A percentile compares a stretch with the other conserved stretches of the same genome.
These are phyloP conservation scores for Crotophaga sulcirostris DNA, from an alignment of 2,113 vertebrate species.

Conservation along the genomic window DNA sequence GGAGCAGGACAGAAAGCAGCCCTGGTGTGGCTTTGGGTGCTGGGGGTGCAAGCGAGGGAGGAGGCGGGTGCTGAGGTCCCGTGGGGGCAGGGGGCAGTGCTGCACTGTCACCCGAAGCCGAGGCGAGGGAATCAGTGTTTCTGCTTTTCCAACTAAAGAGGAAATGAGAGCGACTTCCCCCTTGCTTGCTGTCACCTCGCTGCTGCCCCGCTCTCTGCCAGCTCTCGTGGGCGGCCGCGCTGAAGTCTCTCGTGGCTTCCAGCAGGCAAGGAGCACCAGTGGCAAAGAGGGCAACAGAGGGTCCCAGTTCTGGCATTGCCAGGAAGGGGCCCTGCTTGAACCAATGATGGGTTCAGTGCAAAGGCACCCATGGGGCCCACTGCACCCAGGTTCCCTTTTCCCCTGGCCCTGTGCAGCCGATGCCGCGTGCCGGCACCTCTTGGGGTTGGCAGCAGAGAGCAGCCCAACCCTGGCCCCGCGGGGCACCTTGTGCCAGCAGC, in stretches of 20 bases:
- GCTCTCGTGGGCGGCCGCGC: rapidly evolving
- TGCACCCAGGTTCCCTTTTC: neutral
- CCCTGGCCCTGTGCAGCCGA: neutral
- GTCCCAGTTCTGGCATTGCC: rapidly evolving
- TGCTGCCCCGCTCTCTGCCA: neutral
- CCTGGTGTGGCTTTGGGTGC: neutral
- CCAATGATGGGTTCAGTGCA: rapidly evolving
- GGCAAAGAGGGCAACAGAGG: neutral
- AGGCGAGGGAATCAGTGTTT: conserved; percentile 14
- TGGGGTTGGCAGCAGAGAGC: neutral
- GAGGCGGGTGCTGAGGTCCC: neutral
- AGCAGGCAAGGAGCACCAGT: neutral
- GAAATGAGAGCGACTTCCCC: neutral
- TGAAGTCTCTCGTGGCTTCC: neutral
- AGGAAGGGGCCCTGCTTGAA: neutral
- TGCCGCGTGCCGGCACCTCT: rapidly evolving
- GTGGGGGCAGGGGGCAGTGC: neutral
- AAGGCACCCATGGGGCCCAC: neutral
- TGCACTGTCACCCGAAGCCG: neutral
- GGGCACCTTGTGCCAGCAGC: neutral
- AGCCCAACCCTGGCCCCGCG: neutral
- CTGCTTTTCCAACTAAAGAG: conserved; percentile 45
- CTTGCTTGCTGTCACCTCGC: neutral
- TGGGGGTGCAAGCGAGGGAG: neutral
- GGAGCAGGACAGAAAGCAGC: neutral